phyloP scores from a whole-genome alignment of 2,888 invertebrate genomes.

The Deilephila porcellus region DNA sequence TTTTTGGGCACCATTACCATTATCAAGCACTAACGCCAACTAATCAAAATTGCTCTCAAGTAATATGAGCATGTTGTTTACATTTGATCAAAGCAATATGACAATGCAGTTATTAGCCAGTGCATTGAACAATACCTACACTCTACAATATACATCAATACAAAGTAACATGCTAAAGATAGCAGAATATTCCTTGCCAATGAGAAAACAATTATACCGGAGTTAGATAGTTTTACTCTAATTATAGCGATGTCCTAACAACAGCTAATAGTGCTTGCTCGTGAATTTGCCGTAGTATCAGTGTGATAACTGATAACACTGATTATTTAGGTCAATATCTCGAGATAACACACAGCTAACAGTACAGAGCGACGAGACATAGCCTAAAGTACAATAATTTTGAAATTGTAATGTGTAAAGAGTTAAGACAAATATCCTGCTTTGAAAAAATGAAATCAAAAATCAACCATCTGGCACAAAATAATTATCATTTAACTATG shows the following conservation, averaged over 20 bases:
- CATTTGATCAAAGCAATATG: background rate
- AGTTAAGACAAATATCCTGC: background rate
- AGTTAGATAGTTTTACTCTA: conserved; percentile 41
- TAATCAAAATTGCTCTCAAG: background rate
- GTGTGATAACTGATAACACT: conserved; percentile 72
- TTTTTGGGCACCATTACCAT: too few relatives aligned
- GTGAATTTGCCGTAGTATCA: conserved; percentile 57
- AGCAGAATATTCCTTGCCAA: background rate
- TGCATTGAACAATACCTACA: background rate
- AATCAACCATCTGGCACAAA: background rate
- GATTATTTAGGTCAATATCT: conserved; percentile 80
- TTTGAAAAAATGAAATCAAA: too few relatives aligned
- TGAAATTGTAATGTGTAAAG: background rate
- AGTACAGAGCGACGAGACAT: conserved; percentile 32
- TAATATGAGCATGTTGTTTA: background rate
- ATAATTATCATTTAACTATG: too few relatives aligned
- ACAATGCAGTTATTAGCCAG: background rate
- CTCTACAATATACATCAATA: background rate
- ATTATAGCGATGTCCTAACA: conserved; percentile 55
- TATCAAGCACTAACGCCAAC: background rate
- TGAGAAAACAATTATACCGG: background rate
- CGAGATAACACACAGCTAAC: conserved; percentile 57
- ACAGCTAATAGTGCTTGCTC: conserved; percentile 51
- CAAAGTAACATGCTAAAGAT: background rate
- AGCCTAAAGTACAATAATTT: background rate